These are phyloP conservation scores for Desmodus rotundus DNA, from an alignment of 2,113 vertebrate genomes.

Conservation along the genomic window DNA sequence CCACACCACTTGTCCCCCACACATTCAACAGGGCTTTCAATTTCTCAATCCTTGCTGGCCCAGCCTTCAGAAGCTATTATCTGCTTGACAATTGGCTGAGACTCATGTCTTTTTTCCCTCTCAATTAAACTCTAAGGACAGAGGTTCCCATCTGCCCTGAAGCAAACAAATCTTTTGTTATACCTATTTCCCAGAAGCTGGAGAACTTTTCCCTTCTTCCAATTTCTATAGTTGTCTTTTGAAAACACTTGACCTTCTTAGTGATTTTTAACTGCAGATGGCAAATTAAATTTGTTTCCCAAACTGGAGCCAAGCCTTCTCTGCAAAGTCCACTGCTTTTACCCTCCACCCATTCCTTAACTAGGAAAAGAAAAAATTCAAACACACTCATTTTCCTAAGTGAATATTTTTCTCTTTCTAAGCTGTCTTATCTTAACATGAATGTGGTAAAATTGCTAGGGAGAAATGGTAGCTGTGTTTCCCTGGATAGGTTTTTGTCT, in stretches of 20 bases:
- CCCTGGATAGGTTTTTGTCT: neutral
- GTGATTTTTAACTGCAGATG: slow-evolving; percentile 58
- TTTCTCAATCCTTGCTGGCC: neutral
- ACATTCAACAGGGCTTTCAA: slow-evolving; percentile 25
- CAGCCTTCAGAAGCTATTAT: slow-evolving; percentile 59
- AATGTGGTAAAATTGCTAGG: neutral
- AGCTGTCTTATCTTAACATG: neutral
- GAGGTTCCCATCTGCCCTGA: slow-evolving; percentile 40
- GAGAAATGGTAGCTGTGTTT: neutral
- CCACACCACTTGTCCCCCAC: slow-evolving; percentile 50
- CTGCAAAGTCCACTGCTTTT: neutral
- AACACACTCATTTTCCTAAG: neutral
- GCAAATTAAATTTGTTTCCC: slow-evolving; percentile 55
- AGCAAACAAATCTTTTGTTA: slow-evolving; percentile 61
- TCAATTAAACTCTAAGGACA: slow-evolving; percentile 47
- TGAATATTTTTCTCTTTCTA: neutral
- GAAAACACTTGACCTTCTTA: slow-evolving; percentile 51
- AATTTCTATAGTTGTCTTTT: slow-evolving; percentile 50
- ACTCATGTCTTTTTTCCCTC: slow-evolving; percentile 48
- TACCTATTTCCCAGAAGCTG: slow-evolving; percentile 52
- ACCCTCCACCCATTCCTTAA: neutral
- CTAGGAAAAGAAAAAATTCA: neutral
- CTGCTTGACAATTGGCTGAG: slow-evolving; percentile 46
- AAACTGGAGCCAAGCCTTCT: slow-evolving; percentile 3
- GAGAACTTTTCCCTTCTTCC: slow-evolving; percentile 38